Percentiles rank a stretch among this genome's conserved stretches.
Evolutionary conservation across 2,797 vertebrate genomes (phyloP).

Genomic region (Peromyscus attwateri): DNA sequence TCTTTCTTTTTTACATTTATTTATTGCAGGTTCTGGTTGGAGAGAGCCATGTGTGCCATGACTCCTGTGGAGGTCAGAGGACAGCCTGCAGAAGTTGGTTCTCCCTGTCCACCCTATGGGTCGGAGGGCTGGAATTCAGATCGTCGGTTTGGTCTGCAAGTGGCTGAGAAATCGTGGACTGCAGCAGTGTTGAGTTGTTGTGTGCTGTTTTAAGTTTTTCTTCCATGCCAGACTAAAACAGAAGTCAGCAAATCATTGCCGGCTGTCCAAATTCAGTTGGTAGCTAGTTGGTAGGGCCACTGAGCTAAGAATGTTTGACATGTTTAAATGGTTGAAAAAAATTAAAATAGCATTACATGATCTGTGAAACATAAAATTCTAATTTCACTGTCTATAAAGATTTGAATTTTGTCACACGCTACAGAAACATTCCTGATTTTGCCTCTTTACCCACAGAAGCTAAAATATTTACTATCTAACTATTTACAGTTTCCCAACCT

Average conservation of each 20-base stretch:
- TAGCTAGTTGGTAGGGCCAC: background rate
- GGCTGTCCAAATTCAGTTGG: background rate
- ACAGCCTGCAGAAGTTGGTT: background rate
- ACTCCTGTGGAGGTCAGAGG: background rate
- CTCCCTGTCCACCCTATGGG: background rate
- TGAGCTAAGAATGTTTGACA: background rate
- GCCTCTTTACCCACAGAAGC: background rate
- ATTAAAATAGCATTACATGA: background rate
- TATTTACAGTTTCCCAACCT: background rate
- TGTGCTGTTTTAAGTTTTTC: background rate
- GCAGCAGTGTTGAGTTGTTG: background rate
- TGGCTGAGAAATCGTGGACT: background rate
- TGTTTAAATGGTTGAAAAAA: conserved; percentile 38
- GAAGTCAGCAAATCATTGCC: background rate
- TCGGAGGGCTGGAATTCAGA: background rate
- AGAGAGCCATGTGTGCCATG: background rate
- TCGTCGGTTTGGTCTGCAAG: background rate
- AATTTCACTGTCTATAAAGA: conserved; percentile 2
- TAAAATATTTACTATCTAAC: conserved; percentile 41
- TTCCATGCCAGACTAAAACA: background rate
- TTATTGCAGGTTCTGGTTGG: background rate
- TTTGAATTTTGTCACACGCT: conserved; percentile 11
- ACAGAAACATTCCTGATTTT: conserved; percentile 35
- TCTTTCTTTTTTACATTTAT: background rate
- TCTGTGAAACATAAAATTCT: conserved; percentile 17